Percentiles rank a stretch among this genome's conserved stretches.
Conservation (phyloP, 2,888 invertebrate genomes). For the Polietes domitor region DNA sequence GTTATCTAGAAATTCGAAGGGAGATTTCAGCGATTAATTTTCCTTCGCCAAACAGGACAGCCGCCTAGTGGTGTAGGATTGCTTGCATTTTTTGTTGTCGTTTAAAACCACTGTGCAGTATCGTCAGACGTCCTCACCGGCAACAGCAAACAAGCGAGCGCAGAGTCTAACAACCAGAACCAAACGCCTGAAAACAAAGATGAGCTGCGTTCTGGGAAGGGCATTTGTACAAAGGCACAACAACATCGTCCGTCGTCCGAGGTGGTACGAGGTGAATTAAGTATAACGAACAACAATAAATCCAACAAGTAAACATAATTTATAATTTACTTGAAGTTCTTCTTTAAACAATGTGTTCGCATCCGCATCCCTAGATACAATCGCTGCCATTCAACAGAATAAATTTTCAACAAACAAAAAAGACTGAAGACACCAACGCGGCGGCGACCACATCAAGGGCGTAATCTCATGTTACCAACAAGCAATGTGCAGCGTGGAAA, state of each 20-base stretch:
- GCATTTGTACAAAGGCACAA: too few relatives aligned
- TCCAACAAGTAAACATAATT: conserved; percentile 62
- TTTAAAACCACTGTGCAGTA: neutral
- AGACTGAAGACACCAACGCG: neutral
- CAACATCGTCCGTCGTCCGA: neutral
- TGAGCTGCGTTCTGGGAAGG: conserved; percentile 34
- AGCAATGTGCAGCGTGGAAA: conserved; percentile 5
- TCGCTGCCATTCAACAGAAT: neutral
- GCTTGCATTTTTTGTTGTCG: neutral
- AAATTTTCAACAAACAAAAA: neutral
- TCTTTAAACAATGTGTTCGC: conserved; percentile 9
- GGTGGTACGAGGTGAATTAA: conserved; percentile 15
- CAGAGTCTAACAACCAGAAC: neutral
- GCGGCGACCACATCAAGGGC: neutral
- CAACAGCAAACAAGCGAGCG: conserved; percentile 7
- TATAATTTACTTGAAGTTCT: conserved; percentile 49
- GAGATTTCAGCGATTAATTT: too few relatives aligned
- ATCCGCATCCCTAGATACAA: conserved; percentile 19
- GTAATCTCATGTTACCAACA: conserved; percentile 24
- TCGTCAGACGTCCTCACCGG: neutral
- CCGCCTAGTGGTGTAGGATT: too few relatives aligned
- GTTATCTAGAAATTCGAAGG: too few relatives aligned
- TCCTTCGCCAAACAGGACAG: too few relatives aligned
- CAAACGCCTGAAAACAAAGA: conserved; percentile 36
- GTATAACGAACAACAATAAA: conserved; percentile 39